phyloP scores from a whole-genome alignment of 1,140 invertebrate species.

The Theocolax elegans region DNA sequence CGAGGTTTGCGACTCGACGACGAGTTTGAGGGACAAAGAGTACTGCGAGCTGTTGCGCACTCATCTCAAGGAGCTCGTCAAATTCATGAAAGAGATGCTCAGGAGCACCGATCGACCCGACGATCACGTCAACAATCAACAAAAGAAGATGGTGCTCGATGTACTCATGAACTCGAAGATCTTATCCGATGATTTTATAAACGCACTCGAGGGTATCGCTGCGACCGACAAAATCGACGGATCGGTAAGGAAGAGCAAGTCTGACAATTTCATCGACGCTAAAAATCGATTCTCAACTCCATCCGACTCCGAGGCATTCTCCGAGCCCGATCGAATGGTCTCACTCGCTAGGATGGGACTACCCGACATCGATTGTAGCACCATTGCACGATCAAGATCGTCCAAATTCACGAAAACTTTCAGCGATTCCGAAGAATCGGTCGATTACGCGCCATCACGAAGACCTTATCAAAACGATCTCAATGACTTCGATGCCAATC shows the following conservation, averaged over 20 bases:
- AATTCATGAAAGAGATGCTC: constrained; percentile 62
- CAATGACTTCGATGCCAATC: constrained; percentile 50
- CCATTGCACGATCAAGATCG: constrained; percentile 44
- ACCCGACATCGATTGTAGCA: constrained; percentile 61
- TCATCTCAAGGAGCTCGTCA: constrained; percentile 59
- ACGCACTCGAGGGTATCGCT: constrained; percentile 47
- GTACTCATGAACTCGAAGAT: constrained; percentile 57
- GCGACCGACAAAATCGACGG: constrained; percentile 23
- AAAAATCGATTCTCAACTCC: constrained; percentile 61
- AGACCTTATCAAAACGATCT: constrained; percentile 54
- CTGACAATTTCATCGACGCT: constrained; percentile 50
- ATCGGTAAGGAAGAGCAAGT: constrained; percentile 47
- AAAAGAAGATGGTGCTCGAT: constrained; percentile 56
- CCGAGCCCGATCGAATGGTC: constrained; percentile 83
- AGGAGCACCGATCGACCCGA: constrained; percentile 40
- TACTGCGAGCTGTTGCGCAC: constrained; percentile 58
- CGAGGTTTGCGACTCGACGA: constrained; percentile 48
- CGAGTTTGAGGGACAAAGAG: constrained; percentile 48
- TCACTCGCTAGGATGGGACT: constrained; percentile 82
- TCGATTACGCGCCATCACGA: constrained; percentile 55
- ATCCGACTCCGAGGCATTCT: constrained; percentile 86
- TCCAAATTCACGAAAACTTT: constrained; percentile 52
- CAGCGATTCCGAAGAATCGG: constrained; percentile 63
- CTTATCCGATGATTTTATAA: constrained; percentile 57
- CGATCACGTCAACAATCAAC: constrained; percentile 45